Percentiles rank a stretch among this genome's conserved stretches.
Conservation (phyloP, 2,797 vertebrate species). For the Momotus momota region DNA sequence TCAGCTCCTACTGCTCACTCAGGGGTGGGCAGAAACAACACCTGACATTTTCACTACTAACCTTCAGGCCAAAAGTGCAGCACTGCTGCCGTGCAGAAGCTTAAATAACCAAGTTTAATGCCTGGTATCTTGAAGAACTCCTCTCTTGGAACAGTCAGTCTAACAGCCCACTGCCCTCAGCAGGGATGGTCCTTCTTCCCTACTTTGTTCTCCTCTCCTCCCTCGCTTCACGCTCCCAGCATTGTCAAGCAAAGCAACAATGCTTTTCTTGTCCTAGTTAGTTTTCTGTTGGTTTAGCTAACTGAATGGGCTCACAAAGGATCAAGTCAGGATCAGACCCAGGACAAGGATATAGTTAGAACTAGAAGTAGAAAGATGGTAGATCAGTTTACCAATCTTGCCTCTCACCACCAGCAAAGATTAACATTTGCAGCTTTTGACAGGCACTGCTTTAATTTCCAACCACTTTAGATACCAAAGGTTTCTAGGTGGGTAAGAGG, state of each 20-base stretch:
- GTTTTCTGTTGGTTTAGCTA: background rate
- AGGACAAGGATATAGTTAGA: background rate
- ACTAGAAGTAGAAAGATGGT: background rate
- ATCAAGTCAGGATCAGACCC: background rate
- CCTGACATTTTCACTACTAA: background rate
- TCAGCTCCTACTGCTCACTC: background rate
- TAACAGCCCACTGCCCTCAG: background rate
- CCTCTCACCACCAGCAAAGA: background rate
- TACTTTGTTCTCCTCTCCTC: background rate
- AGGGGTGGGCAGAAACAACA: background rate
- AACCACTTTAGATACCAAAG: background rate
- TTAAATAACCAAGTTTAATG: background rate
- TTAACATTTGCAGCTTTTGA: background rate
- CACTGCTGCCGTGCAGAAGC: background rate
- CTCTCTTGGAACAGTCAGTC: background rate
- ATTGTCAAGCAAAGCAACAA: background rate
- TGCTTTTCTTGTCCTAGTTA: background rate
- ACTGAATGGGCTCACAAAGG: background rate
- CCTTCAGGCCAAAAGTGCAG: background rate
- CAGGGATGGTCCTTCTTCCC: background rate
- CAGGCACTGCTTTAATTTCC: background rate
- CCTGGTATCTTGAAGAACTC: background rate
- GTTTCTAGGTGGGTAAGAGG: background rate
- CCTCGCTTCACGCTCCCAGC: background rate
- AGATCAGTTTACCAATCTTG: background rate